These are phyloP conservation scores for Melanerpes formicivorus DNA, from an alignment of 2,113 vertebrate species.

Conservation along the genomic window DNA sequence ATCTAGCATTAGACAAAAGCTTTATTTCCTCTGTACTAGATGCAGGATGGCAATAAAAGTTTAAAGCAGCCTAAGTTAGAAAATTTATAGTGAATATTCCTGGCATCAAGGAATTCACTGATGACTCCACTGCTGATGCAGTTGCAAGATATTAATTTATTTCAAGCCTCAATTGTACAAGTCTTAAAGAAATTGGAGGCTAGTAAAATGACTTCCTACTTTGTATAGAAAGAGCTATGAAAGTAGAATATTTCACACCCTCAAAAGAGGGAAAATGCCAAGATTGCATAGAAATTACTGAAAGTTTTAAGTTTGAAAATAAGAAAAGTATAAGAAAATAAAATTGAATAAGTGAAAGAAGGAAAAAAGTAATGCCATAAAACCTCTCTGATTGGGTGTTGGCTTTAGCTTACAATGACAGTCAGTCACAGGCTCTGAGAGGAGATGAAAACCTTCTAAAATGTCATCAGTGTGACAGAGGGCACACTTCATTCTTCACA, in stretches of 20 bases:
- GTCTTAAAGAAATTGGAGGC: not conserved
- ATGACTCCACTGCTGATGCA: not conserved
- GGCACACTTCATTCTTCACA: not conserved
- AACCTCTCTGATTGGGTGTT: not conserved
- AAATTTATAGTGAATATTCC: not conserved
- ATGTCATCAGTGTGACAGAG: not conserved
- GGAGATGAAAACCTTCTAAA: not conserved
- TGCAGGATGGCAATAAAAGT: not conserved
- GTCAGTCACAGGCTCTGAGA: not conserved
- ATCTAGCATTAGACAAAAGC: not conserved
- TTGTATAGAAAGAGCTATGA: not conserved
- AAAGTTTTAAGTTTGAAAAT: not conserved
- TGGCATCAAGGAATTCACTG: not conserved
- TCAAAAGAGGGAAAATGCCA: not conserved
- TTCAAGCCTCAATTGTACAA: not conserved
- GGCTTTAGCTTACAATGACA: not conserved
- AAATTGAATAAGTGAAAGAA: not conserved
- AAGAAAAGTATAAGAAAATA: not conserved
- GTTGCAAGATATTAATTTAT: not conserved
- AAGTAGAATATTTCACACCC: not conserved
- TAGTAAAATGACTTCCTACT: not conserved
- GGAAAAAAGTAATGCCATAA: not conserved
- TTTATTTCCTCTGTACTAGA: not conserved
- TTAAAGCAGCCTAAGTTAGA: not conserved
- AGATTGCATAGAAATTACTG: not conserved